Base-by-base conservation (phyloP, 2,888 invertebrate genomes). In the Papilio protenor region DNA sequence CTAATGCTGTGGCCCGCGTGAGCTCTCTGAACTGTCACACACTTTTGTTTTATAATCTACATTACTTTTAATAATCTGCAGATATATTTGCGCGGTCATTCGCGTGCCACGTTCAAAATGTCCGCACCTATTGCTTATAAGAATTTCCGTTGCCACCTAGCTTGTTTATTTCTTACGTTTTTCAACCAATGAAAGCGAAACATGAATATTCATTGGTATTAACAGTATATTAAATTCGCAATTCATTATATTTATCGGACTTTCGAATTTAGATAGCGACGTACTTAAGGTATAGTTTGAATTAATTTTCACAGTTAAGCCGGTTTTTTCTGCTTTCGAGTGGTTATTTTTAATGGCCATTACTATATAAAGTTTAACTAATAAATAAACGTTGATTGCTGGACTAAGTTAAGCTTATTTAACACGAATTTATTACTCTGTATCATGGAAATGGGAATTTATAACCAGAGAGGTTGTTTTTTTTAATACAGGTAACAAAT, bases 11-110 rank as follows among this genome's bases (percentile, higher is more conserved):
- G 10, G 12, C 45, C 66, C 77, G 18, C 55, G 66, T 66, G 18
- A 57, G 59, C 55, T 27, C 33, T 73, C 64, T 27, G 18, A 66
- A 57, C 57, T 55, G 77, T 73, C 77, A 73, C 55, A 71, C 74
- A 45, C 33, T 76, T 79, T 73, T 57, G 57, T 76, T 76, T 79
- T 79, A 75, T 75, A 77, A 79, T 79, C 79, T 73, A 73, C 79
- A 61, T 77, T 69, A 52, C 33, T 80, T 78, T 75, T 77, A 75
- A 59, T 77, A 78, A 78, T 78, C 75, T 78, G 72, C 72, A 64
- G 21, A 57, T 66, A 72, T 57, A 75, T 72, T 72, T 64, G 64
- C 27, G 45, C n/a, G 72, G 45, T 45, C 40, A 66, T 66, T 78
- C 55, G 78, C 78, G 78, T 78, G 78, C 64, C 23, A 21, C 52